A percentile compares a stretch with the other conserved stretches of the same genome.
Conservation (phyloP, 1,140 invertebrate genomes). For the Drosophila tani region DNA sequence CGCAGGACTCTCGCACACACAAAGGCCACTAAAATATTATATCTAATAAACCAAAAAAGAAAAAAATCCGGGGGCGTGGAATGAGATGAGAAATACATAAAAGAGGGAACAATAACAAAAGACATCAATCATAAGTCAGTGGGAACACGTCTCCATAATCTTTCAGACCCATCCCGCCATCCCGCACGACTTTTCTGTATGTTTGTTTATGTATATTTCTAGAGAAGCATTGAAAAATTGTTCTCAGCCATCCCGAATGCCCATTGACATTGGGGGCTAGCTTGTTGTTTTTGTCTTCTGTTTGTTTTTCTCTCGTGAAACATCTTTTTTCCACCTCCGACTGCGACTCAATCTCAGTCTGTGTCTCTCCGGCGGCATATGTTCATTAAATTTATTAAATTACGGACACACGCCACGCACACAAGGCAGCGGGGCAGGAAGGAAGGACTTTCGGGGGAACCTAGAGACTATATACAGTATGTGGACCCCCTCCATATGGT, state of each 20-base stretch:
- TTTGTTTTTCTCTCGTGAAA: constrained; percentile 29
- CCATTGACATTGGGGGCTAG: constrained; percentile 27
- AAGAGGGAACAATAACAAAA: constrained; percentile 72
- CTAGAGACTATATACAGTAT: background rate
- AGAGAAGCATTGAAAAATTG: constrained; percentile 45
- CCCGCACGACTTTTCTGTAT: background rate
- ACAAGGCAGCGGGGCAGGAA: constrained; percentile 19
- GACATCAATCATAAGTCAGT: constrained; percentile 81
- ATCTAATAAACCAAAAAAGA: constrained; percentile 75
- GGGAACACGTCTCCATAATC: constrained; percentile 72
- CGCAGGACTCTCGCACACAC: constrained; percentile 29
- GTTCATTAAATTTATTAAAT: constrained; percentile 84
- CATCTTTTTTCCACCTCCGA: constrained; percentile 36
- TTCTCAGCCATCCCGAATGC: constrained; percentile 14
- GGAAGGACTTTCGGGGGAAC: constrained; percentile 6
- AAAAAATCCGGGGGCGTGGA: constrained; percentile 18
- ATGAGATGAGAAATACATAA: constrained; percentile 43
- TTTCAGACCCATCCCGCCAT: constrained; percentile 18
- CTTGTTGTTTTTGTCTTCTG: background rate
- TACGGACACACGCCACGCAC: constrained; percentile 56
- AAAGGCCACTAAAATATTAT: constrained; percentile 82
- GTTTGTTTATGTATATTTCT: constrained; percentile 58
- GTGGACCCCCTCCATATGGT: constrained; percentile 35
- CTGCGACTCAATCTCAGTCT: constrained; percentile 24
- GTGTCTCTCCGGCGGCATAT: constrained; percentile 61